Evolutionary conservation across 2,888 invertebrate genomes (phyloP).

Genomic region (Euspilapteryx auroguttella): DNA sequence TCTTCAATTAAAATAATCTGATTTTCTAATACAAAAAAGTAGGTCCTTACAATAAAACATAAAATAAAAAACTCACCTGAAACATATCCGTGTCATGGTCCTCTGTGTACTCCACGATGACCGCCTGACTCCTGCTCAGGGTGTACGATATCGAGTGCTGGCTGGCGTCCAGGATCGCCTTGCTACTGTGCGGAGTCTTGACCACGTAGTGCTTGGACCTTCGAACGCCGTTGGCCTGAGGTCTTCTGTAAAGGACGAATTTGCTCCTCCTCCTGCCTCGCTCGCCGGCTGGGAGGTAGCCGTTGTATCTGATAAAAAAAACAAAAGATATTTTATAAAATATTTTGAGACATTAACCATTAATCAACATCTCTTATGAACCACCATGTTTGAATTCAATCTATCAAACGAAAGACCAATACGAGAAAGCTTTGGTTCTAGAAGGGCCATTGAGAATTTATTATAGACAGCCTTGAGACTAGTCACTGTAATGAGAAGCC

Average conservation of each 20-base stretch:
- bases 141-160: constrained; percentile 98
- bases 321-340: constrained; percentile 6
- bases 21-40: too few relatives aligned
- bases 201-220: constrained; percentile 95
- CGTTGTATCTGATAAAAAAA: constrained; percentile 79
- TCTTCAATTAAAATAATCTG: too few relatives aligned
- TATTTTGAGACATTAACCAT: too few relatives aligned
- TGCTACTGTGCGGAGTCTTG: constrained; percentile 91
- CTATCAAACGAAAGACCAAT: too few relatives aligned
- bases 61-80: constrained; percentile 87
- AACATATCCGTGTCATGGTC: constrained; percentile 99
- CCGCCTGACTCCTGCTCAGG: constrained; percentile 92
- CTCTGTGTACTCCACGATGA: constrained; percentile 96
- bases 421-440: too few relatives aligned
- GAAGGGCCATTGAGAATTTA: too few relatives aligned
- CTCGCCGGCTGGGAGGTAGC: constrained; percentile 89
- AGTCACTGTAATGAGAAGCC: too few relatives aligned
- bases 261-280: constrained; percentile 92
- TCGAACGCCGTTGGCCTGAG: constrained; percentile 88
- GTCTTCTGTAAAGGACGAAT: constrained; percentile 85
- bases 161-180: constrained; percentile 90
- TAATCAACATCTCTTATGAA: too few relatives aligned
- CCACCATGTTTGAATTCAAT: too few relatives aligned
- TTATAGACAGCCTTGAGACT: too few relatives aligned
- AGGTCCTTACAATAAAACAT: too few relatives aligned